Conservation (phyloP, 2,888 invertebrate genomes). For the Acanthosoma haemorrhoidale region DNA sequence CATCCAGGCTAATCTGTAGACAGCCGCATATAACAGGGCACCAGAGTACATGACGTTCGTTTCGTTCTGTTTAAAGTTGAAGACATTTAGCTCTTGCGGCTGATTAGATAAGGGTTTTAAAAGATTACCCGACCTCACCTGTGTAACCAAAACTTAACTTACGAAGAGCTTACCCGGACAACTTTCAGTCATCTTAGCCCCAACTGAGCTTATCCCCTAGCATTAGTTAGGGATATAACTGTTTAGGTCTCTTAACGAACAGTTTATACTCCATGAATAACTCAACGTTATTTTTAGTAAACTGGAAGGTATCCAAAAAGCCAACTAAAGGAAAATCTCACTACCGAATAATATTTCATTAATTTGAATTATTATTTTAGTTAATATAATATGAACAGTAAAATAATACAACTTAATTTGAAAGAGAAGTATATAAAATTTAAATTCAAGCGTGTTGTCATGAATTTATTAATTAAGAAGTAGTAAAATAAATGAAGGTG, state of each 20-base stretch:
- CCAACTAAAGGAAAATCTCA: too few relatives aligned
- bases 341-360: too few relatives aligned
- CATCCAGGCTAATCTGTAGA: not conserved
- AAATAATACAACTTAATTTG: too few relatives aligned
- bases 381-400: too few relatives aligned
- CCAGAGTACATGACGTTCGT: not conserved
- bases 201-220: not conserved
- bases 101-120: not conserved
- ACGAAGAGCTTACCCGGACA: not conserved
- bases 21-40: not conserved
- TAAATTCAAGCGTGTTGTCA: too few relatives aligned
- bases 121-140: not conserved
- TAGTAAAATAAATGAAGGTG: too few relatives aligned
- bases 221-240: not conserved
- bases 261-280: too few relatives aligned
- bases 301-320: too few relatives aligned
- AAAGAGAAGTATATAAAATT: too few relatives aligned
- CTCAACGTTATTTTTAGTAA: too few relatives aligned
- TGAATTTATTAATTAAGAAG: too few relatives aligned
- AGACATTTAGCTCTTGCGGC: not conserved
- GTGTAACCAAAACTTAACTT: not conserved
- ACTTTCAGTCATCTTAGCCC: not conserved
- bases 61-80: not conserved
- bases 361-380: too few relatives aligned
- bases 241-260: not conserved